A percentile compares a stretch with the other conserved stretches of the same genome.
phyloP scores from a whole-genome alignment of 2,888 invertebrate genomes.

The Trachelus troglodyta region DNA sequence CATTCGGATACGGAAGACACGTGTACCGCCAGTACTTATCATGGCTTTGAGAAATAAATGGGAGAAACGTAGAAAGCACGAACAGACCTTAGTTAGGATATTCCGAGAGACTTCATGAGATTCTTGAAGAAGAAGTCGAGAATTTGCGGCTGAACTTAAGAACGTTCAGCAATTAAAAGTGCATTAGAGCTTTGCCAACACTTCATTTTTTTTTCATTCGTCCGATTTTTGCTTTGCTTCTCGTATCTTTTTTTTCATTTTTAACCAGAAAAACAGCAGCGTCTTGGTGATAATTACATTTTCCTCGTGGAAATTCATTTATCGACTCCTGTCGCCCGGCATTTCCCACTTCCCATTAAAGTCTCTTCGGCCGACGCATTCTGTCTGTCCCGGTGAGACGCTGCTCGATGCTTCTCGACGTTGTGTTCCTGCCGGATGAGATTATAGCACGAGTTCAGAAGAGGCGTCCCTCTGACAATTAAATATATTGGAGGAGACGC shows the following conservation, averaged over 20 bases:
- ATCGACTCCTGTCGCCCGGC: background rate
- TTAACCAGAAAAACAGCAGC: background rate
- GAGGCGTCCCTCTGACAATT: background rate
- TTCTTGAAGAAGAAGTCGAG: background rate
- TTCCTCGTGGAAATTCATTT: background rate
- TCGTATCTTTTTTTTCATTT: background rate
- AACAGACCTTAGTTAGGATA: background rate
- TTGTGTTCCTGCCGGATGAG: background rate
- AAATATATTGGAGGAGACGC: background rate
- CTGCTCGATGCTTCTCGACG: background rate
- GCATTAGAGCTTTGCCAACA: conserved; percentile 31
- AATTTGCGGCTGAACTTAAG: conserved; percentile 14
- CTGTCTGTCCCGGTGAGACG: background rate
- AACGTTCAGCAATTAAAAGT: conserved; percentile 40
- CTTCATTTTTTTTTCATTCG: background rate
- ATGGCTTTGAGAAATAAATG: background rate
- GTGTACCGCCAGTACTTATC: background rate
- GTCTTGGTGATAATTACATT: background rate
- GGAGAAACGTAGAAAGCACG: background rate
- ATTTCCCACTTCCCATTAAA: background rate
- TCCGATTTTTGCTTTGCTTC: background rate
- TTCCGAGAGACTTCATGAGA: background rate
- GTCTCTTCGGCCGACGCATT: background rate
- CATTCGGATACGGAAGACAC: background rate
- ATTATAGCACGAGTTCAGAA: background rate